Percentiles rank a stretch among this genome's conserved stretches.
Conservation (phyloP, 2,797 vertebrate species). For the Miichthys miiuy region DNA sequence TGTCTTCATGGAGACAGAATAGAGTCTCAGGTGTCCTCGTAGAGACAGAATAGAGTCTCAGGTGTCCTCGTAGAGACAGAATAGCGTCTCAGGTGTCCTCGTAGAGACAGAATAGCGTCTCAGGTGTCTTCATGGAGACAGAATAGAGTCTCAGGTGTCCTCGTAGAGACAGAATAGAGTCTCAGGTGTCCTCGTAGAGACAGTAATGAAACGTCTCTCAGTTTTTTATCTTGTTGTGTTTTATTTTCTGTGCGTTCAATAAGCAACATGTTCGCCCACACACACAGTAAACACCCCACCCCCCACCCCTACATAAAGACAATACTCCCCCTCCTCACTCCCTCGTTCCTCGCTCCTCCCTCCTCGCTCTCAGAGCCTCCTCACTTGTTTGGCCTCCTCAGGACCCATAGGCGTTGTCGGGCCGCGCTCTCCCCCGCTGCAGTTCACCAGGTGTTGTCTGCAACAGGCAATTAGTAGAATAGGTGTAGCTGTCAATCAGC, state of each 20-base stretch:
- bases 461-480: constrained; percentile 91
- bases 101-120: no score
- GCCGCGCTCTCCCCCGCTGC: constrained; percentile 81
- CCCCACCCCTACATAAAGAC: background rate
- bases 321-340: constrained; percentile 25
- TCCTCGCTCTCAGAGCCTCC: constrained; percentile 42
- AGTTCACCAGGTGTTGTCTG: constrained; percentile 90
- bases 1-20: no score
- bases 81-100: no score
- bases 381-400: constrained; percentile 78
- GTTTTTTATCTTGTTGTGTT: constrained; percentile 4
- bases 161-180: background rate
- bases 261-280: constrained; percentile 26
- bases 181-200: background rate
- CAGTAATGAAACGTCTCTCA: background rate
- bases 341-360: constrained; percentile 6
- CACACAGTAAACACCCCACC: background rate
- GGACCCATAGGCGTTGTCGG: constrained; percentile 82
- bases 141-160: background rate
- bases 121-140: background rate
- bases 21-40: no score
- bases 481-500: constrained; percentile 89
- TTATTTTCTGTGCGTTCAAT: background rate
- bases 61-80: background rate
- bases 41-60: no score